Percentiles rank a stretch among this genome's conserved stretches.
Evolutionary conservation across 2,797 vertebrate species (phyloP).

Genomic region (Gambusia yucatana): DNA sequence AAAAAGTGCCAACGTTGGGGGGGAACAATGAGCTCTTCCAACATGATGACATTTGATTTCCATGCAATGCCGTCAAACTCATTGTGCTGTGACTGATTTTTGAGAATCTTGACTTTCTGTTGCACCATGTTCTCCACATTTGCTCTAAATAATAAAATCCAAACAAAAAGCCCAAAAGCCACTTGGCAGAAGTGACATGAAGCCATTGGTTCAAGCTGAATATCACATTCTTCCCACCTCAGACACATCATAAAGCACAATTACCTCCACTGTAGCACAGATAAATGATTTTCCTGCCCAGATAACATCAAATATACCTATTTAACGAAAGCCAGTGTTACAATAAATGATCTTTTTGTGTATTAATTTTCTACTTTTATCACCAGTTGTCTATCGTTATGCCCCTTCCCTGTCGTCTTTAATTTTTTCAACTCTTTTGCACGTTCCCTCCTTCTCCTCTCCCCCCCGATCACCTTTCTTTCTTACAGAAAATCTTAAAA

Average conservation of each 20-base stretch:
- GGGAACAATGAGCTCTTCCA: slow-evolving; percentile 42
- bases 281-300: neutral
- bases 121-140: slow-evolving; percentile 22
- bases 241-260: slow-evolving; percentile 9
- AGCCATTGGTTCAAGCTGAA: slow-evolving; percentile 12
- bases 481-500: slow-evolving; percentile 78
- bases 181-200: slow-evolving; percentile 30
- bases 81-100: slow-evolving; percentile 30
- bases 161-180: slow-evolving; percentile 46
- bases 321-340: slow-evolving; percentile 8
- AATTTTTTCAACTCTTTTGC: slow-evolving; percentile 43
- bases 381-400: slow-evolving; percentile 32
- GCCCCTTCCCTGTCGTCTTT: slow-evolving; percentile 23
- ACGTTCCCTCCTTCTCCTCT: slow-evolving; percentile 23
- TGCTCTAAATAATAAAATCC: slow-evolving; percentile 31
- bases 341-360: slow-evolving; percentile 4
- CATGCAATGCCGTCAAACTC: slow-evolving; percentile 27
- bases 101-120: slow-evolving; percentile 39
- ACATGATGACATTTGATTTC: slow-evolving; percentile 41
- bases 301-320: neutral
- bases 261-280: neutral
- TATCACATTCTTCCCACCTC: slow-evolving; percentile 3
- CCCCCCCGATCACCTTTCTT: slow-evolving; percentile 66
- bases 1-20: slow-evolving; percentile 13
- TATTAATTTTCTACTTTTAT: slow-evolving; percentile 27